These are phyloP conservation scores for Mesochorus sp. DNA, from an alignment of 2,888 invertebrate species.

Conservation along the genomic window DNA sequence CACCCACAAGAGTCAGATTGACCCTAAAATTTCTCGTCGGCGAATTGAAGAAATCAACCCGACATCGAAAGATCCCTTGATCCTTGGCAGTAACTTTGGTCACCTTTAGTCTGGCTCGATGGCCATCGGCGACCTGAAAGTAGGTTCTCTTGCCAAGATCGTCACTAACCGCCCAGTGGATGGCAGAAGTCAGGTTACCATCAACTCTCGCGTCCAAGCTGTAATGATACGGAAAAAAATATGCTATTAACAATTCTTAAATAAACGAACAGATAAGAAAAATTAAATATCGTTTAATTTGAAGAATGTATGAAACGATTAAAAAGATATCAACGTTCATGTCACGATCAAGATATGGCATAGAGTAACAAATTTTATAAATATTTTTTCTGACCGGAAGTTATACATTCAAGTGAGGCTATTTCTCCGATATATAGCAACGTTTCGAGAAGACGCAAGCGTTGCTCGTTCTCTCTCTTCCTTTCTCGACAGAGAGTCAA, in stretches of 20 bases:
- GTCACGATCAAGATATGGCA: neutral
- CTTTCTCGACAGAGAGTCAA: constrained; percentile 17
- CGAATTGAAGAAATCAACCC: constrained; percentile 94
- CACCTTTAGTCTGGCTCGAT: constrained; percentile 87
- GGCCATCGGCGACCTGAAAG: constrained; percentile 88
- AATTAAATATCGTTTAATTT: too few species aligned
- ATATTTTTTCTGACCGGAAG: constrained; percentile 37
- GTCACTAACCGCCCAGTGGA: constrained; percentile 90
- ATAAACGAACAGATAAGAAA: too few species aligned
- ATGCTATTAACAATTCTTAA: too few species aligned
- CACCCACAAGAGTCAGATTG: constrained; percentile 94
- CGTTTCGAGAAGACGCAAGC: constrained; percentile 8
- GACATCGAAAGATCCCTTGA: constrained; percentile 93
- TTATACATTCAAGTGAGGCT: constrained; percentile 23
- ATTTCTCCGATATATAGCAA: neutral
- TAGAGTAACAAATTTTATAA: constrained; percentile 12
- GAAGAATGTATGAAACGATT: too few species aligned
- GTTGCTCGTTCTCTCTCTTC: constrained; percentile 4
- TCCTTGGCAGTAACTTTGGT: constrained; percentile 88
- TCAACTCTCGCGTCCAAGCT: constrained; percentile 90
- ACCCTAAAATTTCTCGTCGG: constrained; percentile 94
- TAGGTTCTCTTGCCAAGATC: constrained; percentile 90
- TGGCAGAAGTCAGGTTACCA: constrained; percentile 86
- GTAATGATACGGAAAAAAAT: too few species aligned
- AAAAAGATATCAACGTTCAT: neutral